Evolutionary conservation across 2,888 invertebrate species (phyloP), one percentile per base, ranked within the genome.

Genomic region (Camponotus fellah): DNA sequence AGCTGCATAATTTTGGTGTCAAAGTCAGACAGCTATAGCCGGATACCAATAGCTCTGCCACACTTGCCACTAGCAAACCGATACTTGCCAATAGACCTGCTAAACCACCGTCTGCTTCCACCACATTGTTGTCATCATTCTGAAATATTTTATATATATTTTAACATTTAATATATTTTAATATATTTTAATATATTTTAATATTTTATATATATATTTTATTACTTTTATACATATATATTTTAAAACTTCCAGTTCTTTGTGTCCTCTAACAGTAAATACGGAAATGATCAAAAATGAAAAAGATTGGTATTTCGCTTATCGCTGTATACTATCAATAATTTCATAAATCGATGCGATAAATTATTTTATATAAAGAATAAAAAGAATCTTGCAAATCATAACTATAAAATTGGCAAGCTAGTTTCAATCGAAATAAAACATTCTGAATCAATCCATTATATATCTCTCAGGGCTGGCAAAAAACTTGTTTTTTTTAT

Each of bases 1-100:
- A 94, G 34, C 94, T 92, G 88, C 94, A 94, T 21, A 94, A 92
- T 82, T 94, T 94, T 6, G 94, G 94, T 37, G 94, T 93, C 74
- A 94, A 90, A 72, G 92, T 93, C 62, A 94, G 87, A 81, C 94
- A 94, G 64, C 91, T 94, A 89, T 94, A 94, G 64, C 94, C 94
- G 26, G 94, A 93, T 14, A 94, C 91, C 40, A 94, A 86, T 12
- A 94, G 91, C 76, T 97, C 96, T 26, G 96, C 95, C 0, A 95
- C 93, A 12, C 96, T 96, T 34, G 96, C 95, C 86, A 96, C 95
- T 69, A 97, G 95, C 8, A 97, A 94, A 0, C 96, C 96, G 82
- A 96, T 95, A 94, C 97, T 97, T 14, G 96, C 96, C 43, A 97
- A 94, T 66, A 97, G 95, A 0, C 96, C 96, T 1, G 96, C 95